phyloP scores from a whole-genome alignment of 2,888 invertebrate species.

The Priocnemis perturbator region DNA sequence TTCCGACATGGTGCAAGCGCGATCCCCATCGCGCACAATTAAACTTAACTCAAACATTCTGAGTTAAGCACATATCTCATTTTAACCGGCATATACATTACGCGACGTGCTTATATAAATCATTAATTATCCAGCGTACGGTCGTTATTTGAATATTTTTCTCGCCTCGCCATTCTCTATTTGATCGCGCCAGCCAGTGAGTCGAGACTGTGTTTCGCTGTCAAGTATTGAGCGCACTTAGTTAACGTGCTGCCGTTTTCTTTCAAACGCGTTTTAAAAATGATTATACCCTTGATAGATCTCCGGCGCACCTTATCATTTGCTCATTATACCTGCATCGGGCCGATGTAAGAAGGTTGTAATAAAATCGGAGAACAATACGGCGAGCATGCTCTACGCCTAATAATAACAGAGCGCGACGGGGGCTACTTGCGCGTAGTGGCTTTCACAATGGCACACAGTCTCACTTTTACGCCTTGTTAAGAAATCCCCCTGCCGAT shows the following conservation, averaged over 20 bases:
- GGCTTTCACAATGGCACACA: conserved; percentile 8
- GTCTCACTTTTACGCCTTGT: neutral
- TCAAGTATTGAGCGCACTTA: conserved; percentile 1
- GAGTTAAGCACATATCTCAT: too few relatives aligned
- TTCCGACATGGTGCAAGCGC: too few relatives aligned
- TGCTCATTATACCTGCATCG: conserved; percentile 2
- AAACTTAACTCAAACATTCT: too few relatives aligned
- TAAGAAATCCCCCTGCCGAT: neutral
- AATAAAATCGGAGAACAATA: conserved; percentile 15
- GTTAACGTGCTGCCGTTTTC: conserved; percentile 1
- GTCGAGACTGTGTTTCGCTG: neutral
- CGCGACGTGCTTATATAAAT: too few relatives aligned
- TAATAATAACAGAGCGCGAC: conserved; percentile 8
- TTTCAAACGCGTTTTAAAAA: conserved; percentile 7
- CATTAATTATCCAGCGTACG: too few relatives aligned
- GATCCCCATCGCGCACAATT: too few relatives aligned
- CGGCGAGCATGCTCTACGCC: conserved; percentile 4
- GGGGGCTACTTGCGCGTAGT: conserved; percentile 12
- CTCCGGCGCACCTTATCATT: conserved; percentile 8
- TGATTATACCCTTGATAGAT: conserved; percentile 6
- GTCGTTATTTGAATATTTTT: too few relatives aligned
- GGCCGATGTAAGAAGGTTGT: conserved; percentile 10
- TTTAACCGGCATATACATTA: too few relatives aligned
- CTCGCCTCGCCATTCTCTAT: too few relatives aligned
- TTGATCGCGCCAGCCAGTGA: neutral